Evolutionary conservation across 37 sponge, comb jelly and placozoan genomes (phyloP), one percentile per base, ranked within the genome.

Genomic region (Diacarnus erythraeanus): DNA sequence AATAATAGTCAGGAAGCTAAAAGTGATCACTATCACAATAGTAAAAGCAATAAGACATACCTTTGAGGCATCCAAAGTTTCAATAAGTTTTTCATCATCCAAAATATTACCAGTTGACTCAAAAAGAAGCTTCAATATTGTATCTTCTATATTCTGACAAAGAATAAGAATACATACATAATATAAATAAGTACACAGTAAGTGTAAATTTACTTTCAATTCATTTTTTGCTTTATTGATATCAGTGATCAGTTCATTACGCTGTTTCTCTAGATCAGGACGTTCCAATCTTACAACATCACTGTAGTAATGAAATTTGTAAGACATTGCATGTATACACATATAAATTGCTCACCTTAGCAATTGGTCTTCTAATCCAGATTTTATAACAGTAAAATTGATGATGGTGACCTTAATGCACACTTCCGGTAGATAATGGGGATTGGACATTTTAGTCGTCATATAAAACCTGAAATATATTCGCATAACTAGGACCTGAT

Each of bases 401-500:
- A 99, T 96, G 82, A 99, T 92, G 37, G 99, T 94, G 25, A 99
- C 99, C 71, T 99, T 99, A 70, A 96, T 99, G 77, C 91, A 99
- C 22, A 99, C 95, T 75, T 99, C 99, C 2, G 99, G 99, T 39
- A 96, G 87, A 81, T 99, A 99, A 77, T 99, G 99, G 34, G 99
- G 99, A 77, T 99, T 99, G 44, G 95, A 43, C 93, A 99, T 77
- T 78, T 99, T 99, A 57, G 92, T 88, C 29, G 99, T 99, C 95
- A 99, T 99, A 78, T 99, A 99, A 80, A 99, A 99, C 86, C 93
- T 90, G 23, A 65, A 20, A 0, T 39, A 12, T 40, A 38, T 20
- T 30, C 15, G 64, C 42, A 77, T 57, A 30, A 70, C 18, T 25
- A 5, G 63, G 57, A 56, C 20, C 57, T 56, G 57, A 20, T n/a